Evolutionary conservation across 2,888 invertebrate genomes (phyloP).

Genomic region (Drymonia ruficornis): DNA sequence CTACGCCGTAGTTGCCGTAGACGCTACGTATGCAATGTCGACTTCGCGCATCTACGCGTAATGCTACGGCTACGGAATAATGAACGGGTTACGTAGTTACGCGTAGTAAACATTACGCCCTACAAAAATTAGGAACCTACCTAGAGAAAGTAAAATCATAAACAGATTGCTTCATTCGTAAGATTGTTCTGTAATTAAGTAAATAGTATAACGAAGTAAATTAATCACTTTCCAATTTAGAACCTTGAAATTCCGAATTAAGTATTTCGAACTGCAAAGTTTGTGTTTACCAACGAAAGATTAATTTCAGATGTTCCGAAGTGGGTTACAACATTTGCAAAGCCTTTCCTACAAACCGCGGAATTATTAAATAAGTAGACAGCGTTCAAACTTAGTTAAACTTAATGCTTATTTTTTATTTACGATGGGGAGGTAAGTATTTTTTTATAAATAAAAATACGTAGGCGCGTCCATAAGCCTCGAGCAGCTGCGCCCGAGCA

Average conservation of each 20-base stretch:
- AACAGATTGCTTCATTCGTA: not conserved
- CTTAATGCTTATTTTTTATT: not conserved
- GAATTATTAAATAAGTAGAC: not conserved
- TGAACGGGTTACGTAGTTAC: too few species aligned
- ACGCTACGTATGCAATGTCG: too few species aligned
- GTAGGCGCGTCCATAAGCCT: too few species aligned
- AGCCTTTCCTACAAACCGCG: not conserved
- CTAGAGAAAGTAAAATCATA: too few species aligned
- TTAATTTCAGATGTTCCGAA: not conserved
- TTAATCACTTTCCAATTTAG: not conserved
- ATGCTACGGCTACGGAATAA: too few species aligned
- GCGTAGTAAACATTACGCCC: too few species aligned
- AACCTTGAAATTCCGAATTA: not conserved
- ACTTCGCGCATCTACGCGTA: too few species aligned
- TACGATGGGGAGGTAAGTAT: too few species aligned
- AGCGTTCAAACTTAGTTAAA: not conserved
- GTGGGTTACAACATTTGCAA: not conserved
- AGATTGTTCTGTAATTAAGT: not conserved
- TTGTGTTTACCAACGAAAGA: not conserved
- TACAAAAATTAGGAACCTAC: too few species aligned
- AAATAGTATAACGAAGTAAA: not conserved
- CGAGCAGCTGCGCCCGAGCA: too few species aligned
- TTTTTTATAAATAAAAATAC: too few species aligned
- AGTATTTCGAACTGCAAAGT: not conserved
- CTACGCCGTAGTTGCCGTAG: not conserved